Conservation (phyloP, 1,140 invertebrate species). For the Lasaia peninsularis region DNA sequence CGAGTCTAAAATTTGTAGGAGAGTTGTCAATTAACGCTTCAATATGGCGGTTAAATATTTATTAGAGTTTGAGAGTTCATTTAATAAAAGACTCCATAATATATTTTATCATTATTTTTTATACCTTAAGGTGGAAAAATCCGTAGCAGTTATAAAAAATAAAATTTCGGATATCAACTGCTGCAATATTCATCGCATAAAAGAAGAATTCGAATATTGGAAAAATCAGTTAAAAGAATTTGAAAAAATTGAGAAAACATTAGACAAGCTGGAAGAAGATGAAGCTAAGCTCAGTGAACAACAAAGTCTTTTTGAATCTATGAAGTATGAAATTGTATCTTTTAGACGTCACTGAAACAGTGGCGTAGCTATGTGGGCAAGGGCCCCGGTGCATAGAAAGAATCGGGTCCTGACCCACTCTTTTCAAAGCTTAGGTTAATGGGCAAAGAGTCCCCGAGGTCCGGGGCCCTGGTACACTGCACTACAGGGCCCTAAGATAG, state of each 20-base stretch:
- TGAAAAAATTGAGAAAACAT: constrained; percentile 26
- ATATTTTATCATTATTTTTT: background rate
- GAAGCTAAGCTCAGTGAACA: constrained; percentile 30
- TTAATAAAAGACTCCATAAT: background rate
- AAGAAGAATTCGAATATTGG: constrained; percentile 40
- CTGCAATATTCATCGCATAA: constrained; percentile 24
- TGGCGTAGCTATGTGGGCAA: too few species aligned
- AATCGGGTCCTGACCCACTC: too few species aligned
- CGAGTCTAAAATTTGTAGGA: too few species aligned
- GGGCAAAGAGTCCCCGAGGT: too few species aligned
- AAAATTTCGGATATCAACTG: constrained; percentile 41
- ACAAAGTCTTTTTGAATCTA: constrained; percentile 26
- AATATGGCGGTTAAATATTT: too few species aligned
- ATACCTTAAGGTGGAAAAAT: constrained; percentile 32
- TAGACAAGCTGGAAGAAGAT: constrained; percentile 33
- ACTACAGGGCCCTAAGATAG: too few species aligned
- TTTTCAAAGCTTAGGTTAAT: too few species aligned
- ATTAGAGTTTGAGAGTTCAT: too few species aligned
- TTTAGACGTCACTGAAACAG: too few species aligned
- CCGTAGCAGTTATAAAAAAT: constrained; percentile 40
- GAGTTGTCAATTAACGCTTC: too few species aligned
- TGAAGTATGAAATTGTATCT: constrained; percentile 23
- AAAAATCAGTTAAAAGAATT: constrained; percentile 34
- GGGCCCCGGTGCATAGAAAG: too few species aligned
- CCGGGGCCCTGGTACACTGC: too few species aligned